Evolutionary conservation across 2,113 vertebrate species (phyloP), one percentile per base, ranked within the genome.

Genomic region (Syrrhaptes paradoxus): DNA sequence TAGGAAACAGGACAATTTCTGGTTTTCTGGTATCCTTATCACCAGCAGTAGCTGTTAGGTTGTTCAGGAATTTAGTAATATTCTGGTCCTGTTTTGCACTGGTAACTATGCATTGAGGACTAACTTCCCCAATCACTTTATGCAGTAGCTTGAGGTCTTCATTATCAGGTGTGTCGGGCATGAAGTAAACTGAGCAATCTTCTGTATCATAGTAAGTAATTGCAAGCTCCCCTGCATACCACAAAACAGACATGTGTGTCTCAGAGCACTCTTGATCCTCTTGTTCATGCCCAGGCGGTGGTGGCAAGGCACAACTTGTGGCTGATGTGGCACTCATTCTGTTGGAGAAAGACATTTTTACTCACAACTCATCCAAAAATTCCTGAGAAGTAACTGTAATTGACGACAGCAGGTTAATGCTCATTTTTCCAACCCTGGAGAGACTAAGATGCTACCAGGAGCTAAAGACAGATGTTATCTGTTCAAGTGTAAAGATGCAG

Each of bases 31-130:
- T 61, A 36, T 87, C 87, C 80, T 93, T 97, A 61, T 98, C 98
- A 36, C 97, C 98, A 79, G 16, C 57, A 36, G 80, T 36, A 55
- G 89, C 67, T 95, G 90, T 96, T 55, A 99, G 95, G 61, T 93
- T 97, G 73, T 97, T 97, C 62, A 99, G 96, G 96, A 99, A 99
- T 51, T 43, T 97, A 49, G 98, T 96, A 96, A 99, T 98, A 82
- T 91, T 98, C 52, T 96, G 97, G 87, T 99, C 99, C 96, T 99
- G 99, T 97, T 99, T 99, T 68, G 99, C 99, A 93, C 99, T 99
- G 29, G 98, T 99, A 85, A 99, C 97, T 95, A 99, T 87, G 58
- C 98, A 98, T 38, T 89, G 95, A 70, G 99, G 99, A 70, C 96
- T 96, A 82, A 99, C 85, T 97, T 99, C 99, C 83, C 97, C 98